These are phyloP conservation scores for Cygnus buccinator DNA, from an alignment of 2,113 vertebrate genomes.

Conservation along the genomic window DNA sequence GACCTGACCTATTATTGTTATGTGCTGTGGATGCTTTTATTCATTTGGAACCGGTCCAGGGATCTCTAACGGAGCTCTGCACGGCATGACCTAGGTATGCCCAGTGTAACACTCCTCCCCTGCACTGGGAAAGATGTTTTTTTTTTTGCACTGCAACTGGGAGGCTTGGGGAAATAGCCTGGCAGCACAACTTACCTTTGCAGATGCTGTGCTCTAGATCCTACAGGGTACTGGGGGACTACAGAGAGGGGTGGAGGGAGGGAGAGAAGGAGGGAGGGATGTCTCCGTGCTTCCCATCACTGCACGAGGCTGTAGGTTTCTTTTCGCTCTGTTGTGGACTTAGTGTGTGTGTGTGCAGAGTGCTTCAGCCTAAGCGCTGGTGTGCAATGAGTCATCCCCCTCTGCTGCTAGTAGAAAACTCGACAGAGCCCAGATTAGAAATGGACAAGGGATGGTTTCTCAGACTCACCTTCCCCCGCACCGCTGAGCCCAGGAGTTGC, in stretches of 20 bases:
- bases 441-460: not conserved
- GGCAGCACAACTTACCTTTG: not conserved
- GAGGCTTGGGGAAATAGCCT: not conserved
- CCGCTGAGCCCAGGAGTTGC: not conserved
- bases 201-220: not conserved
- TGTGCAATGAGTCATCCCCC: not conserved
- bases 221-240: not conserved
- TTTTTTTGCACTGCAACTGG: not conserved
- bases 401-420: not conserved
- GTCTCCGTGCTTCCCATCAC: not conserved
- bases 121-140: not conserved
- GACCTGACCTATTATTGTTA: slow-evolving; percentile 27
- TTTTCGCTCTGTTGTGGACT: not conserved
- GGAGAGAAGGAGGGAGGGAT: not conserved
- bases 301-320: rapidly evolving
- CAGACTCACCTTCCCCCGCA: not conserved
- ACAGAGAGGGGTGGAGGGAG: not conserved
- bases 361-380: not conserved
- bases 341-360: not conserved
- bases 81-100: slow-evolving; percentile 28
- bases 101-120: not conserved
- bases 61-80: not conserved
- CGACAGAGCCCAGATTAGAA: not conserved
- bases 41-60: slow-evolving; percentile 38
- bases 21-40: slow-evolving; percentile 33